These are phyloP conservation scores for Australoheros scitulus DNA, from an alignment of 2,113 vertebrate species.

Conservation along the genomic window DNA sequence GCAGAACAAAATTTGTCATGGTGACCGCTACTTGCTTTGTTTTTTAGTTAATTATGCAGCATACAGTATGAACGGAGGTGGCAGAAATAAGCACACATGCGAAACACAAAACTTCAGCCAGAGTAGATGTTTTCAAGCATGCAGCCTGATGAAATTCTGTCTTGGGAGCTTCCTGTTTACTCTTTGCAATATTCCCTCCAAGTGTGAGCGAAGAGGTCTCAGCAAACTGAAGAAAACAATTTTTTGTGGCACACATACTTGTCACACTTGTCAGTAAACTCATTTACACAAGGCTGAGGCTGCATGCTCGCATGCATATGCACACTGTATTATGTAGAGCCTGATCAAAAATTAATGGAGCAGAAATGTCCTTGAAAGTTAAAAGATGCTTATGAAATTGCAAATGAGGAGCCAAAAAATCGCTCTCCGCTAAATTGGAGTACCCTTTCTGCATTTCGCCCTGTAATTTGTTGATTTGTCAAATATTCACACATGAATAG, in stretches of 20 bases:
- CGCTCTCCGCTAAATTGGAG: conserved; percentile 28
- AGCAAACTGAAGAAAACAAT: background rate
- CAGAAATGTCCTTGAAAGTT: conserved; percentile 70
- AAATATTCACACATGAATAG: conserved; percentile 47
- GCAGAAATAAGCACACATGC: background rate
- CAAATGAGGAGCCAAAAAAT: conserved; percentile 39
- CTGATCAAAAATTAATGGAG: conserved; percentile 59
- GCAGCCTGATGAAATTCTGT: background rate
- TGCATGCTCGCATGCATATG: conserved; percentile 39
- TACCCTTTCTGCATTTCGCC: conserved; percentile 40
- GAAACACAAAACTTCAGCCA: background rate
- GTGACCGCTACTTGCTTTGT: background rate
- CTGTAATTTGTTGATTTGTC: conserved; percentile 59
- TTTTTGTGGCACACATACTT: conserved; percentile 24
- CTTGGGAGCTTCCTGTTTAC: background rate
- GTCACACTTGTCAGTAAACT: conserved; percentile 42
- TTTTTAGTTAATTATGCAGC: conserved; percentile 7
- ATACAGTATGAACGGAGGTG: background rate
- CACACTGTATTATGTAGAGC: conserved; percentile 37
- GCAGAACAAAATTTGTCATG: background rate
- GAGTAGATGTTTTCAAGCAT: background rate
- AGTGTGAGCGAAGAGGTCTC: background rate
- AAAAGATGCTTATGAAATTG: conserved; percentile 56
- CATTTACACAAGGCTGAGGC: conserved; percentile 30
- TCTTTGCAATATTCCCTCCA: background rate